Percentiles rank a stretch among this genome's conserved stretches.
These are phyloP conservation scores for Eudiplozoon nipponicum DNA, from an alignment of 2,888 invertebrate species.

Conservation along the genomic window DNA sequence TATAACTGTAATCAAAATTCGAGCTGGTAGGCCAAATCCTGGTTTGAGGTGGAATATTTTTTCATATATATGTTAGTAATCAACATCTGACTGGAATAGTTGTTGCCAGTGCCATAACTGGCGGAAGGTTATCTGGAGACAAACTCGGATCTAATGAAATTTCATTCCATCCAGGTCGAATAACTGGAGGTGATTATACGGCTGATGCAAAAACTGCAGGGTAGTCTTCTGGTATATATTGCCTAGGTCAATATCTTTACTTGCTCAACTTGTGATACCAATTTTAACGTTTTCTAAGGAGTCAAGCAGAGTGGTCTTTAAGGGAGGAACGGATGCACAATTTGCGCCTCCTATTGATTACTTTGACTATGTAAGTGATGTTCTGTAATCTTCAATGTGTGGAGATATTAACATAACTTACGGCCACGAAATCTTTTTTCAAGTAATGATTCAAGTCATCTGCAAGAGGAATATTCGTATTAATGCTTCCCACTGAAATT, in stretches of 20 bases:
- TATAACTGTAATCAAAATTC: neutral
- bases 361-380: neutral
- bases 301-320: neutral
- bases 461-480: no score
- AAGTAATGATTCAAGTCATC: no score
- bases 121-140: neutral
- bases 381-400: no score
- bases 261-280: neutral
- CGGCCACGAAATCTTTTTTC: no score
- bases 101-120: neutral
- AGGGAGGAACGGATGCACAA: slow-evolving; percentile 4
- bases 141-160: neutral
- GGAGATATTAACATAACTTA: no score
- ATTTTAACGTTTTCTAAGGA: slow-evolving; percentile 2
- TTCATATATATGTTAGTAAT: neutral
- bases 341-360: slow-evolving; percentile 7
- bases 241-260: slow-evolving; percentile 2
- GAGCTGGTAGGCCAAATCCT: neutral
- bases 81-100: neutral
- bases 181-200: neutral
- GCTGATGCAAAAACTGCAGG: slow-evolving; percentile 3
- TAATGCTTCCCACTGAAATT: no score
- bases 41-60: neutral
- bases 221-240: no score
- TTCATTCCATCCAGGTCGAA: neutral